Evolutionary conservation across 2,888 invertebrate species (phyloP), one percentile per base, ranked within the genome.

Genomic region (Caenorhabditis wallacei): DNA sequence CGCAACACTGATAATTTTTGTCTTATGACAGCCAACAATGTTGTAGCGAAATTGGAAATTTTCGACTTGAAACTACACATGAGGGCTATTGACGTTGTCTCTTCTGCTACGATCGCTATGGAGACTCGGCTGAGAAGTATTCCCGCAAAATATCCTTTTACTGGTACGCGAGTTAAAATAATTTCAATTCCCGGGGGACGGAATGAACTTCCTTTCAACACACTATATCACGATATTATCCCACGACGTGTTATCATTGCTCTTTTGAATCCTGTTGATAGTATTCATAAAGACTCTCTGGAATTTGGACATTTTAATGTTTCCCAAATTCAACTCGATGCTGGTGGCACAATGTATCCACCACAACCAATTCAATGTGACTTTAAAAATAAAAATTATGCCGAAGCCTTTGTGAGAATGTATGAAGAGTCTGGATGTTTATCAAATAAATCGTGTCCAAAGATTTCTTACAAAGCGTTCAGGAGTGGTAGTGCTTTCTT

Each of bases 361-460:
- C 20, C 63, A 0, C 74, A 63, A 53, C 74, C 74, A 3, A 37
- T 54, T 3, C 24, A 40, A 5, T 63, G 61, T 26, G 54, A 74
- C 54, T 74, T 64, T 54, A 24, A 3, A 5, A 40, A 53, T 13
- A 22, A 53, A 4, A 53, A 64, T 56, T 74, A 64, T 74, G 64
- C 74, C 0, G 26, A 53, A 63, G 56, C 63, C 0, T 74, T 43
- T 22, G n/a, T 40, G 0, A 11, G 63, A 16, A 11, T 74, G n/a
- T 54, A 35, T 18, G 72, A 74, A 16, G 63, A 74, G 18, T 53
- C 63, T 3, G 72, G 72, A 16, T 40, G 40, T 18, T 35, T 74
- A 0, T 51, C 72, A 4, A 11, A 72, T 11, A 46, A 37, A 1
- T 18, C 35, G 1, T 48, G 35, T 30, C 72, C 72, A 0, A n/a